Evolutionary conservation across 2,797 vertebrate species (phyloP).

Genomic region (Argya squamiceps): DNA sequence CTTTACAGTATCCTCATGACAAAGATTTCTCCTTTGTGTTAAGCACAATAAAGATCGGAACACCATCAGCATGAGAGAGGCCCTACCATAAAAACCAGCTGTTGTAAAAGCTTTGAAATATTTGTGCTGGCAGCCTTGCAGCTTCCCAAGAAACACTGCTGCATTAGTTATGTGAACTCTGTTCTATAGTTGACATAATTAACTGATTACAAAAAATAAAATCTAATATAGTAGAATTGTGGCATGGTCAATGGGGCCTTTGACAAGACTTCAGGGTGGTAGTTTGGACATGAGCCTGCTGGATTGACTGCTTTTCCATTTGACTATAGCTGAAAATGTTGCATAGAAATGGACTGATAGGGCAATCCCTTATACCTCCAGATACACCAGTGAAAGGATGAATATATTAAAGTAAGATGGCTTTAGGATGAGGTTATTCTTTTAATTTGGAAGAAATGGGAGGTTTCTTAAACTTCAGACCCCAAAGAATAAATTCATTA

Average conservation of each 20-base stretch:
- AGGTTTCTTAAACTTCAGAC: not conserved
- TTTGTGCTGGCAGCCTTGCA: not conserved
- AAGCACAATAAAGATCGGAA: not conserved
- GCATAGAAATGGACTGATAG: not conserved
- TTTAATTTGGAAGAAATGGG: not conserved
- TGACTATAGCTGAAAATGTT: not conserved
- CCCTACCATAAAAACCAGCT: not conserved
- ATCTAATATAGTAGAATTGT: not conserved
- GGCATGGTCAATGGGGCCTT: not conserved
- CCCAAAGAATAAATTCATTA: not conserved
- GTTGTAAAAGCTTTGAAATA: not conserved
- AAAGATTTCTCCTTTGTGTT: not conserved
- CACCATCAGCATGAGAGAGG: not conserved
- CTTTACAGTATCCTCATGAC: not conserved
- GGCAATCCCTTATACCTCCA: not conserved
- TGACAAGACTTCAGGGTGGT: not conserved
- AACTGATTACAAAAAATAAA: not conserved
- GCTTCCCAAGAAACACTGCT: not conserved
- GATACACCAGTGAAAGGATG: not conserved
- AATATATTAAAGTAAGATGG: not conserved
- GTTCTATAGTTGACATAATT: not conserved
- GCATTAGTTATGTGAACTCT: not conserved
- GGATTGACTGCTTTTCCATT: not conserved
- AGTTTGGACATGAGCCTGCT: not conserved
- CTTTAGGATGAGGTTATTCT: not conserved